These are phyloP conservation scores for Scaptomyza flava DNA, from an alignment of 2,888 invertebrate genomes.

Conservation along the genomic window DNA sequence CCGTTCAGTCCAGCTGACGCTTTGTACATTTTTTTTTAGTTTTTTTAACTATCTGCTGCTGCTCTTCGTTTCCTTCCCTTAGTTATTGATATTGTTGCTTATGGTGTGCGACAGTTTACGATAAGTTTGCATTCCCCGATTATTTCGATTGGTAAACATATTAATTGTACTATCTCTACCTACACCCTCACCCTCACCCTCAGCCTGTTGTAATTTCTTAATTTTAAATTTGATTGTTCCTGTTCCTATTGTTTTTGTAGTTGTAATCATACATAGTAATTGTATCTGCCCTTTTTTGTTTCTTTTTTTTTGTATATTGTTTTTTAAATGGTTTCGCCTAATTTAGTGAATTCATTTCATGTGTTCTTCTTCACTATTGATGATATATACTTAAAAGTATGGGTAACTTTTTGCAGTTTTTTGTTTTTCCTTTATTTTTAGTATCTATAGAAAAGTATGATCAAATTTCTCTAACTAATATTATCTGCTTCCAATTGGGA, in stretches of 20 bases:
- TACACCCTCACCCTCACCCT: background rate
- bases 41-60: too few species aligned
- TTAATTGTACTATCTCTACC: constrained; percentile 41
- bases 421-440: too few species aligned
- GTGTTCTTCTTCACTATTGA: background rate
- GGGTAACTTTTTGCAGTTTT: too few species aligned
- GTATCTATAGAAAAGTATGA: background rate
- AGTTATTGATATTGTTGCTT: constrained; percentile 4
- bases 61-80: too few species aligned
- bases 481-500: background rate
- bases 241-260: constrained; percentile 3
- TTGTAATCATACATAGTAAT: constrained; percentile 6
- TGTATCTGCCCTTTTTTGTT: constrained; percentile 11
- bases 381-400: too few species aligned
- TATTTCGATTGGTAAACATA: constrained; percentile 56
- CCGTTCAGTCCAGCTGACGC: constrained; percentile 64
- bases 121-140: constrained; percentile 21
- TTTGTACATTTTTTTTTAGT: background rate
- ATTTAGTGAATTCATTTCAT: constrained; percentile 25
- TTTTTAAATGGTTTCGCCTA: constrained; percentile 31
- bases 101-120: constrained; percentile 55
- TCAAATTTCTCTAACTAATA: background rate
- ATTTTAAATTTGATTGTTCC: constrained; percentile 41
- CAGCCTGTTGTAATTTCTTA: constrained; percentile 59
- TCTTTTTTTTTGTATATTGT: constrained; percentile 12